A percentile compares a stretch with the other conserved stretches of the same genome.
These are phyloP conservation scores for Leptarthrus brevirostris DNA, from an alignment of 2,888 invertebrate species.

Conservation along the genomic window DNA sequence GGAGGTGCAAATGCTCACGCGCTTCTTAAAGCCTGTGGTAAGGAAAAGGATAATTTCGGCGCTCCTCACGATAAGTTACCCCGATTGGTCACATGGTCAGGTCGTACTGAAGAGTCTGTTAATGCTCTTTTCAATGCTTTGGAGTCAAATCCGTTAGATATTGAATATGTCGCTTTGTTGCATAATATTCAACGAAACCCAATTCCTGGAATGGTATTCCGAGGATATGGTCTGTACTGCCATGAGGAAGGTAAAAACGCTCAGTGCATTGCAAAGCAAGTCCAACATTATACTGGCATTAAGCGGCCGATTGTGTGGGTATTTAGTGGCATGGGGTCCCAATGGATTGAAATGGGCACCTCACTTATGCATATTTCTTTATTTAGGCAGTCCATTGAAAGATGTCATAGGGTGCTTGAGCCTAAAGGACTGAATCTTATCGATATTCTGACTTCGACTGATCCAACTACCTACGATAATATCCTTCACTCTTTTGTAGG, in stretches of 20 bases:
- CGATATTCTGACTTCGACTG: slow-evolving; percentile 73
- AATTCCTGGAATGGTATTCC: slow-evolving; percentile 75
- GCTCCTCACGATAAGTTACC: slow-evolving; percentile 76
- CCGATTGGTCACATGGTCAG: slow-evolving; percentile 79
- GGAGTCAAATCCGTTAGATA: slow-evolving; percentile 72
- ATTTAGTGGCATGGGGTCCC: slow-evolving; percentile 92
- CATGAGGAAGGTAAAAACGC: slow-evolving; percentile 57
- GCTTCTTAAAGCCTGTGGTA: slow-evolving; percentile 59
- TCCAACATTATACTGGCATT: slow-evolving; percentile 73
- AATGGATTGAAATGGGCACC: slow-evolving; percentile 87
- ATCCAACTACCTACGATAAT: slow-evolving; percentile 73
- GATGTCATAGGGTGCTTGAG: slow-evolving; percentile 71
- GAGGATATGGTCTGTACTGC: slow-evolving; percentile 76
- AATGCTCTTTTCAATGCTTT: slow-evolving; percentile 74
- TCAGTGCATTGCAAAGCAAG: slow-evolving; percentile 67
- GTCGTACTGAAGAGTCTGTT: slow-evolving; percentile 83
- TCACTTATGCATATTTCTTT: slow-evolving; percentile 79
- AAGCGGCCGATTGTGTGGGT: slow-evolving; percentile 86
- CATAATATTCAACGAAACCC: slow-evolving; percentile 72
- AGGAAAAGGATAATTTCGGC: slow-evolving; percentile 69
- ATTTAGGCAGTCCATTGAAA: slow-evolving; percentile 77
- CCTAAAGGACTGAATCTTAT: slow-evolving; percentile 74
- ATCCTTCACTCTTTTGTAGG: slow-evolving; percentile 79
- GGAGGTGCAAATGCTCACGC: slow-evolving; percentile 84
- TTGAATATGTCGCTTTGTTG: slow-evolving; percentile 72